phyloP scores from a whole-genome alignment of 1,140 invertebrate genomes.

The Hestina assimilis region DNA sequence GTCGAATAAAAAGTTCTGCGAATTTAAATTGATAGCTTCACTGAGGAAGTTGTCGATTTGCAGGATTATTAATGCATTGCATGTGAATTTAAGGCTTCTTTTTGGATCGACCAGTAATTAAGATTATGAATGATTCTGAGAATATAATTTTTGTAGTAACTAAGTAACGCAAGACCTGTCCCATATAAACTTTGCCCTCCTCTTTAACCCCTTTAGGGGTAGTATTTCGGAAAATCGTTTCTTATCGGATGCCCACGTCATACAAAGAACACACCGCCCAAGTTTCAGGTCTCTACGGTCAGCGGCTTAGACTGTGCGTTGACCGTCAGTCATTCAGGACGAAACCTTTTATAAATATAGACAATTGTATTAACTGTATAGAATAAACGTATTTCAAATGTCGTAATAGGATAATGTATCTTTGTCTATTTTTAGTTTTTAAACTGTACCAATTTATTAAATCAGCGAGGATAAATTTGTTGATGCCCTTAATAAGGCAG shows the following conservation, averaged over 20 bases:
- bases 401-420: background rate
- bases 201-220: too few species aligned
- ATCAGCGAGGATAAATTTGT: slow-evolving; percentile 2
- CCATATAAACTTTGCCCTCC: too few species aligned
- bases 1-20: slow-evolving; percentile 12
- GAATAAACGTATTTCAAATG: background rate
- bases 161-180: too few species aligned
- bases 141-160: background rate
- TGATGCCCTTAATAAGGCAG: slow-evolving; percentile 3
- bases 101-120: slow-evolving; percentile 7
- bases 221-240: too few species aligned
- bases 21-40: slow-evolving; percentile 18
- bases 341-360: too few species aligned
- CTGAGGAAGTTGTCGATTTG: slow-evolving; percentile 12
- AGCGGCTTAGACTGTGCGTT: too few species aligned
- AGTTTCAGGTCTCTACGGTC: too few species aligned
- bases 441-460: slow-evolving; percentile 2
- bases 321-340: too few species aligned
- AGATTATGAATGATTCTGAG: slow-evolving; percentile 3
- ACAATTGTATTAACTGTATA: too few species aligned
- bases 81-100: background rate
- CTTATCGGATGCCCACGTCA: too few species aligned
- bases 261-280: too few species aligned
- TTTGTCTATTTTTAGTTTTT: slow-evolving; percentile 1
- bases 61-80: slow-evolving; percentile 8